A percentile compares a stretch with the other conserved stretches of the same genome.
These are phyloP conservation scores for Styela clava DNA, from an alignment of 23 tunicate species.

Conservation along the genomic window DNA sequence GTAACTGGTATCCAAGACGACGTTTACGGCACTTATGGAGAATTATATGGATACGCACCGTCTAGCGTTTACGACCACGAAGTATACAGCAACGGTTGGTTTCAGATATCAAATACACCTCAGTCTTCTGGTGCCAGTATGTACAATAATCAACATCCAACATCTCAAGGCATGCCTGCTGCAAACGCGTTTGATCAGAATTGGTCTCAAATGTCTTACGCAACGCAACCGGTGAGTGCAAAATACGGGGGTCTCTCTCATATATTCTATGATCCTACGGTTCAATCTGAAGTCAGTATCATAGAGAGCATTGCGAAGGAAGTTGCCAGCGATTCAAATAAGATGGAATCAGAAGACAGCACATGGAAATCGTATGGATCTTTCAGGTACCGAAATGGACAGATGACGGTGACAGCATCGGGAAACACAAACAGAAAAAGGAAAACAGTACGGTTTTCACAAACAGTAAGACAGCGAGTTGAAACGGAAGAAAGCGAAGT, in stretches of 20 bases:
- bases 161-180: background rate
- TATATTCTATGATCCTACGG: slow-evolving; percentile 24
- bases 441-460: slow-evolving; percentile 90
- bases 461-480: slow-evolving; percentile 72
- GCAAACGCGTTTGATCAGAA: background rate
- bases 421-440: slow-evolving; percentile 31
- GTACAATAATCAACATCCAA: background rate
- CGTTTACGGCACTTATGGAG: slow-evolving; percentile 54
- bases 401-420: slow-evolving; percentile 24
- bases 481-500: slow-evolving; percentile 64
- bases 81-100: slow-evolving; percentile 72
- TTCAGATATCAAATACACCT: slow-evolving; percentile 26
- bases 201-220: background rate
- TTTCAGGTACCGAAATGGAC: slow-evolving; percentile 69
- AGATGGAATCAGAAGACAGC: background rate
- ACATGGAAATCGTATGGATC: slow-evolving; percentile 50
- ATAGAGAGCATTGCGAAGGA: slow-evolving; percentile 25
- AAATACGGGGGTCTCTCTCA: slow-evolving; percentile 28
- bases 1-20: slow-evolving; percentile 26
- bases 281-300: background rate
- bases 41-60: slow-evolving; percentile 48
- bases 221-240: background rate
- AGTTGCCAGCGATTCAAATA: background rate
- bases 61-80: slow-evolving; percentile 84
- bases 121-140: background rate